Evolutionary conservation across 2,113 vertebrate genomes (phyloP).

Genomic region (Felis catus): F.catus_Fca126_mat1.0 CM031414.1:57911001-57911500

Average conservation of each 20-base stretch:
- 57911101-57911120: accelerated
- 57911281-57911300: accelerated
- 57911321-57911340: too few relatives aligned
- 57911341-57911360: too few relatives aligned
- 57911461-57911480: neutral
- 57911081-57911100: neutral
- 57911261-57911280: neutral
- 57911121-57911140: neutral
- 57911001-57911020: neutral
- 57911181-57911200: neutral
- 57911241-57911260: accelerated
- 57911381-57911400: neutral
- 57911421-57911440: neutral
- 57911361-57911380: neutral
- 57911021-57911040: neutral
- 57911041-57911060: too few relatives aligned
- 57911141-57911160: neutral
- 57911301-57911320: too few relatives aligned
- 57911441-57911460: neutral
- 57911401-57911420: neutral
- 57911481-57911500: neutral
- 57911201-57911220: neutral
- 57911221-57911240: neutral
- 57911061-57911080: neutral
- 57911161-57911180: neutral